Percentiles rank a stretch among this genome's conserved stretches.
phyloP scores from a whole-genome alignment of 2,113 vertebrate genomes.

The Bubo scandiacus region DNA sequence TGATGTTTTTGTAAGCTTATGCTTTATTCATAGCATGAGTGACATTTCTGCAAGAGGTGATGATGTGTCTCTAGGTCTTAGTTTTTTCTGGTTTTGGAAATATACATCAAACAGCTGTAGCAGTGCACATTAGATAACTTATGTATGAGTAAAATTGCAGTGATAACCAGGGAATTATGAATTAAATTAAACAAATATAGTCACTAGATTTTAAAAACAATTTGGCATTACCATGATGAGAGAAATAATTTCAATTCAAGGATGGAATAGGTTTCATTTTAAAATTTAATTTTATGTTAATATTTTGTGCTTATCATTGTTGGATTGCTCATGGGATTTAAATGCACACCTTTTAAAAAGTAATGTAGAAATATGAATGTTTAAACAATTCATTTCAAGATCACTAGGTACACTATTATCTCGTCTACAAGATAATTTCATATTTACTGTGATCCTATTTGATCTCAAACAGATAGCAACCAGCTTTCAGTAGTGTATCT shows the following conservation, averaged over 20 bases:
- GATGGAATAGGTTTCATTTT: not conserved
- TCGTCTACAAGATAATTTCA: not conserved
- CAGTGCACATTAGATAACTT: not conserved
- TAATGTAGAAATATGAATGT: not conserved
- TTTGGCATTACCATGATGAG: not conserved
- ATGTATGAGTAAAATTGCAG: not conserved
- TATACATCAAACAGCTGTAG: not conserved
- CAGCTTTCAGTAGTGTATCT: not conserved
- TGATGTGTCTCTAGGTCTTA: not conserved
- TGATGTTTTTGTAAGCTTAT: constrained; percentile 45
- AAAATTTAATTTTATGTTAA: not conserved
- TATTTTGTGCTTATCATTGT: not conserved
- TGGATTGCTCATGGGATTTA: not conserved
- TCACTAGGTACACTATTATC: not conserved
- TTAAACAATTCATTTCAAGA: not conserved
- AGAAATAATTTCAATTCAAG: not conserved
- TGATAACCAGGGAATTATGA: not conserved
- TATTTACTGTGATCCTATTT: constrained; percentile 16
- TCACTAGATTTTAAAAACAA: not conserved
- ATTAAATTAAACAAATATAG: not conserved
- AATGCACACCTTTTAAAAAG: not conserved
- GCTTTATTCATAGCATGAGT: not conserved
- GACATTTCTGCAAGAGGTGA: not conserved
- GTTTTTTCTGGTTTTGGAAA: not conserved
- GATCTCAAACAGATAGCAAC: not conserved